phyloP scores from a whole-genome alignment of 2,113 vertebrate genomes.

The Rhabdornis inornatus region DNA sequence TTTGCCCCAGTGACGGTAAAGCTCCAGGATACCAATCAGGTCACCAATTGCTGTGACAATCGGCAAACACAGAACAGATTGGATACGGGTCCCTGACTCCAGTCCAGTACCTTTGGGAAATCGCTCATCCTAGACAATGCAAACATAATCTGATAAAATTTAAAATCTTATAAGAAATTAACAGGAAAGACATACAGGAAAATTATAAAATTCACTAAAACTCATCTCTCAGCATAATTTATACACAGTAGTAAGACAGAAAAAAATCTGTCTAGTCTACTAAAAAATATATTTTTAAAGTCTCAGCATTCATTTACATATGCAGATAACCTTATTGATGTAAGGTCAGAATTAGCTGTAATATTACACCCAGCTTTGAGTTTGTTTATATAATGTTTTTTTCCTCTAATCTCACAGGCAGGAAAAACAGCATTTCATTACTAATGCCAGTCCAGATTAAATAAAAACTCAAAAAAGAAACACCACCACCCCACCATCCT shows the following conservation, averaged over 20 bases:
- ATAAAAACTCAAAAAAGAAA: background rate
- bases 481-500: accelerated
- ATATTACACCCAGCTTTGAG: background rate
- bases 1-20: slow-evolving; percentile 90
- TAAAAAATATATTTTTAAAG: background rate
- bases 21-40: slow-evolving; percentile 93
- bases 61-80: slow-evolving; percentile 95
- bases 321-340: background rate
- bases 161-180: background rate
- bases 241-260: background rate
- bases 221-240: background rate
- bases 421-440: background rate
- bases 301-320: background rate
- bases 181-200: background rate
- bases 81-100: slow-evolving; percentile 90
- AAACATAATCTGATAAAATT: background rate
- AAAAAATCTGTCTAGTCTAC: background rate
- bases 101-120: slow-evolving; percentile 95
- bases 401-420: background rate
- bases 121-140: slow-evolving; percentile 84
- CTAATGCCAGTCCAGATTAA: background rate
- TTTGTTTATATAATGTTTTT: background rate
- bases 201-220: background rate
- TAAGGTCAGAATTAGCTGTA: background rate
- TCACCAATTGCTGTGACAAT: slow-evolving; percentile 96